Conservation (phyloP, 2,113 vertebrate species). For the Xenopus borealis region DNA sequence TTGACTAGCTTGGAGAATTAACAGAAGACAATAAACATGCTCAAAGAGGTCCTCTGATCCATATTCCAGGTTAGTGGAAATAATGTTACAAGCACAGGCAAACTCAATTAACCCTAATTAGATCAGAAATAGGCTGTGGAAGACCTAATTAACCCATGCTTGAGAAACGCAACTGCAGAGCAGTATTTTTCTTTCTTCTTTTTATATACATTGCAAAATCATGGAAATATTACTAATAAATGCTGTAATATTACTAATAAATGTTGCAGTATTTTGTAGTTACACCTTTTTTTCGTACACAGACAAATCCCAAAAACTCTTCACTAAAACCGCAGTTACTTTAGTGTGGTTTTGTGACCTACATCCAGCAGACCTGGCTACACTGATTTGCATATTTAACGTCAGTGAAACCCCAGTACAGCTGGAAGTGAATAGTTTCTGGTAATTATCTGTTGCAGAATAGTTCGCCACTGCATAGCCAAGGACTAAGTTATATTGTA, state of each 20-base stretch:
- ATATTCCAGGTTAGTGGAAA: constrained; percentile 30
- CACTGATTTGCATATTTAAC: constrained; percentile 2
- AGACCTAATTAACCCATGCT: constrained; percentile 33
- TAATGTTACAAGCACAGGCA: constrained; percentile 35
- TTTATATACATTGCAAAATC: too few relatives aligned
- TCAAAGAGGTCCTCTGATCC: constrained; percentile 19
- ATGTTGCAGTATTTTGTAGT: too few relatives aligned
- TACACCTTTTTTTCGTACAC: too few relatives aligned
- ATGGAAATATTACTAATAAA: too few relatives aligned
- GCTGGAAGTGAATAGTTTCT: too few relatives aligned
- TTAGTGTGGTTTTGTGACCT: constrained; percentile 2
- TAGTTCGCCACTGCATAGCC: too few relatives aligned
- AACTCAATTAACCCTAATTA: constrained; percentile 45
- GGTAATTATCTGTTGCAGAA: too few relatives aligned
- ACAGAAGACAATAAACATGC: constrained; percentile 10
- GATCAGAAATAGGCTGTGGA: constrained; percentile 22
- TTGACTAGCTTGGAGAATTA: neutral
- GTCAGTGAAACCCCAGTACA: neutral
- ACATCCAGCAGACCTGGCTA: constrained; percentile 11
- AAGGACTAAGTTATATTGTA: too few relatives aligned
- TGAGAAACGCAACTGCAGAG: too few relatives aligned
- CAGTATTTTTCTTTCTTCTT: too few relatives aligned
- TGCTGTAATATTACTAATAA: too few relatives aligned
- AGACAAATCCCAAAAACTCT: neutral
- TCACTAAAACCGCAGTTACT: neutral